Percentiles rank a stretch among this genome's conserved stretches.
phyloP scores from a whole-genome alignment of 2,888 invertebrate species.

The Linnaemya tessellans region DNA sequence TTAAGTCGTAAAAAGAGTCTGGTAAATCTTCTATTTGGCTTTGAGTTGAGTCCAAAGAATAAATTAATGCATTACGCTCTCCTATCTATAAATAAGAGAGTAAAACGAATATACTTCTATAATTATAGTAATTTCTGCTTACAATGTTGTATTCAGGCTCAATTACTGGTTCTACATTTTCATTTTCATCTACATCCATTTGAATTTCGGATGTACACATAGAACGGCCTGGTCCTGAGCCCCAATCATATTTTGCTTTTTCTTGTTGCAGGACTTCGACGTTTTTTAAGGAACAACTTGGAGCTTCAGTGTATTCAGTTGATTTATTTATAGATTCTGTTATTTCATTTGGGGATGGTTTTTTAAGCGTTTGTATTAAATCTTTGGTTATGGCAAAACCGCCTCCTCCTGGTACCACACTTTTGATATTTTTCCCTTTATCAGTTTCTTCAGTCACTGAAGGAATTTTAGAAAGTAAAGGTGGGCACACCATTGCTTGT shows the following conservation, averaged over 20 bases:
- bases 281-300: conserved; percentile 25
- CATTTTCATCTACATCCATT: conserved; percentile 58
- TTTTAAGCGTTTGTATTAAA: conserved; percentile 78
- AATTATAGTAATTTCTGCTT: conserved; percentile 65
- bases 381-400: conserved; percentile 80
- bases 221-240: conserved; percentile 78
- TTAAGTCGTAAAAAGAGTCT: conserved; percentile 95
- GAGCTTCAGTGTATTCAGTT: conserved; percentile 30
- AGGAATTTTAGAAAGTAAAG: conserved; percentile 75
- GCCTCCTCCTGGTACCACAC: conserved; percentile 69
- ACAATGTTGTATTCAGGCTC: conserved; percentile 79
- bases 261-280: conserved; percentile 48
- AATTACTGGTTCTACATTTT: conserved; percentile 65
- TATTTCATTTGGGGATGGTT: conserved; percentile 74
- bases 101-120: neutral
- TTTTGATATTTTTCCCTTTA: conserved; percentile 74
- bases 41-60: conserved; percentile 86
- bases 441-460: conserved; percentile 68
- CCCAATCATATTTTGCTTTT: conserved; percentile 80
- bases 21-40: conserved; percentile 88
- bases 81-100: conserved; percentile 86
- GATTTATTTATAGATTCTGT: conserved; percentile 52
- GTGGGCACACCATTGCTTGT: conserved; percentile 88
- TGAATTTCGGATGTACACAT: conserved; percentile 73
- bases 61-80: conserved; percentile 89